phyloP scores from a whole-genome alignment of 2,113 vertebrate species.

The Oriolus oriolus region DNA sequence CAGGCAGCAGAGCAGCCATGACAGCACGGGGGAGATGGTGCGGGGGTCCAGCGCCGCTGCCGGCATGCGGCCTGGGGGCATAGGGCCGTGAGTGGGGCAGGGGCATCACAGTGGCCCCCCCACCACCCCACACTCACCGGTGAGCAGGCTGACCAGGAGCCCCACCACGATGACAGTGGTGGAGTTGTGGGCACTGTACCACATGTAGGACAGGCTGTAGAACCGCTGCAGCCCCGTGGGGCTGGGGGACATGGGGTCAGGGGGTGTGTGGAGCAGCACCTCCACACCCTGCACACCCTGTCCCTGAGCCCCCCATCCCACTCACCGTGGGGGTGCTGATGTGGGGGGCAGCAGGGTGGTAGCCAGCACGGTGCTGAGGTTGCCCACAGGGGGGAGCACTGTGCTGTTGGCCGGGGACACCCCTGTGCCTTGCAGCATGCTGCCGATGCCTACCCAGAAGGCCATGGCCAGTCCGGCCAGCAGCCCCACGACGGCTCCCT shows the following conservation, averaged over 20 bases:
- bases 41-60: slow-evolving; percentile 78
- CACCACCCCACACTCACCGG: slow-evolving; percentile 62
- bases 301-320: accelerated
- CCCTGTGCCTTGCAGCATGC: slow-evolving; percentile 57
- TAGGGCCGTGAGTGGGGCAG: accelerated
- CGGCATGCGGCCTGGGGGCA: slow-evolving; percentile 79
- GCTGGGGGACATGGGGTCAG: slow-evolving; percentile 41
- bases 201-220: slow-evolving; percentile 92
- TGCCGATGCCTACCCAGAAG: slow-evolving; percentile 93
- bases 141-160: slow-evolving; percentile 87
- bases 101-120: accelerated
- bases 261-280: not conserved
- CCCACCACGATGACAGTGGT: slow-evolving; percentile 89
- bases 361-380: slow-evolving; percentile 67
- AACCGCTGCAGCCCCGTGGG: slow-evolving; percentile 78
- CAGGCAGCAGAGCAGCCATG: slow-evolving; percentile 81
- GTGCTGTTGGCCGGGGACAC: slow-evolving; percentile 48
- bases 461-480: slow-evolving; percentile 86
- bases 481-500: slow-evolving; percentile 87
- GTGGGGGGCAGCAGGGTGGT: slow-evolving; percentile 54
- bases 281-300: accelerated
- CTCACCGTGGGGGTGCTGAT: slow-evolving; percentile 63
- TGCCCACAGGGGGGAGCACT: slow-evolving; percentile 11
- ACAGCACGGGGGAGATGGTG: slow-evolving; percentile 86
- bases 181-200: slow-evolving; percentile 97